Evolutionary conservation across 2,797 vertebrate genomes (phyloP), one percentile per base, ranked within the genome.

Genomic region (Cossypha dichroa): DNA sequence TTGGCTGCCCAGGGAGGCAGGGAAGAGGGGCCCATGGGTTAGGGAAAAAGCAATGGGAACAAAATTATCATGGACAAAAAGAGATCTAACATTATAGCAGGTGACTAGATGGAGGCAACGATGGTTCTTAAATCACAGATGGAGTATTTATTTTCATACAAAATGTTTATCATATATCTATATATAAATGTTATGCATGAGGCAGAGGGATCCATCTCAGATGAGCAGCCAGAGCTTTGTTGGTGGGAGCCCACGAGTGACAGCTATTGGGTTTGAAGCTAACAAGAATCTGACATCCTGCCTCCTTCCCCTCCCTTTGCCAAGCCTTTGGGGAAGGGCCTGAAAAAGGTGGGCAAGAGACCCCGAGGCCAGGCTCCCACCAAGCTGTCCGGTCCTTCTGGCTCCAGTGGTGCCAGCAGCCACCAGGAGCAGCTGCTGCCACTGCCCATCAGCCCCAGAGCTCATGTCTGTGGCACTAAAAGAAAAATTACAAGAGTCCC

Each of bases 131-230:
- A 69, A 26, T 66, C 26, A 40, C 29, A 90, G 68, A 62, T 68
- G 54, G 91, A 76, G 21, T 70, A 80, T 88, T 94, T 97, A 84
- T 96, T 97, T 96, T 95, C 95, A 29, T 95, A 95, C 41, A 31
- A 84, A 96, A 86, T 36, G 45, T 62, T 67, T 83, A 75, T 62
- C 43, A 72, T n/a, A 3, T 66, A 72, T 17, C 55, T 88, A 0
- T 73, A 40, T 67, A 23, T 33, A 68, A 64, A 55, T 76, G 28
- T n/a, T 43, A 14, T 46, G 64, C 11, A 7, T 2, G 41, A 69
- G 34, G 17, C 33, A 59, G 55, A 36, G 34, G 17, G 19, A 11
- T 29, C 33, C 55, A 69, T 58, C 58, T 60, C 38, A 52, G 51
- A 58, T 10, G 34, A 77, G 48, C 43, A 33, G 51, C 17, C 36